These are phyloP conservation scores for Cherax destructor DNA, from an alignment of 1,140 invertebrate genomes.

Conservation along the genomic window DNA sequence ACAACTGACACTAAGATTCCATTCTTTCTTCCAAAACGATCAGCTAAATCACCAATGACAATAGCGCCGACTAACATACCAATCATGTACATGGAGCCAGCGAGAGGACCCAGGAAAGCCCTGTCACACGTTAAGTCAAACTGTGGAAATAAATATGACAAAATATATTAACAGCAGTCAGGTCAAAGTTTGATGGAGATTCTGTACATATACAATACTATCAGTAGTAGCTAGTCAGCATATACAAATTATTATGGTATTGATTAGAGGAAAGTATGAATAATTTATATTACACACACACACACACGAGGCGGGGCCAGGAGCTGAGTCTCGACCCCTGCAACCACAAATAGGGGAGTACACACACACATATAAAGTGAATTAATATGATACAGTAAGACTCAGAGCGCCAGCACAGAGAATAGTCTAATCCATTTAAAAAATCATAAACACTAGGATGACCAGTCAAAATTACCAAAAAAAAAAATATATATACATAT, in stretches of 20 bases:
- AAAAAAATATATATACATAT: no score
- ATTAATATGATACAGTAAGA: no score
- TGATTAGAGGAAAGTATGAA: neutral
- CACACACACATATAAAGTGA: no score
- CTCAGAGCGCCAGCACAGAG: no score
- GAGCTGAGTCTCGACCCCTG: no score
- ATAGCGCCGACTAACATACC: slow-evolving; percentile 74
- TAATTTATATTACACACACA: no score
- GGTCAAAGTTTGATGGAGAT: neutral
- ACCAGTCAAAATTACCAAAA: no score
- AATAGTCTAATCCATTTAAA: no score
- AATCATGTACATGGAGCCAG: slow-evolving; percentile 74
- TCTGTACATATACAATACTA: neutral
- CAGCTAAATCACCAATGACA: slow-evolving; percentile 73
- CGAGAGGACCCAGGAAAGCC: slow-evolving; percentile 72
- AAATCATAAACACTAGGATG: no score
- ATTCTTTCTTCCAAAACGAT: slow-evolving; percentile 66
- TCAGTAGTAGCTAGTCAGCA: neutral
- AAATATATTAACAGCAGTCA: neutral
- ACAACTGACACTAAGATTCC: slow-evolving; percentile 69
- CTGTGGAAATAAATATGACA: slow-evolving; percentile 62
- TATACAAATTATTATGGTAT: neutral
- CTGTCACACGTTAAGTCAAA: slow-evolving; percentile 74
- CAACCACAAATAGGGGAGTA: no score
- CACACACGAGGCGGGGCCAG: no score